A percentile compares a stretch with the other conserved stretches of the same genome.
These are phyloP conservation scores for Zoanthus sansibaricus DNA, from an alignment of 92 coral and sea anemone genomes.

Conservation along the genomic window DNA sequence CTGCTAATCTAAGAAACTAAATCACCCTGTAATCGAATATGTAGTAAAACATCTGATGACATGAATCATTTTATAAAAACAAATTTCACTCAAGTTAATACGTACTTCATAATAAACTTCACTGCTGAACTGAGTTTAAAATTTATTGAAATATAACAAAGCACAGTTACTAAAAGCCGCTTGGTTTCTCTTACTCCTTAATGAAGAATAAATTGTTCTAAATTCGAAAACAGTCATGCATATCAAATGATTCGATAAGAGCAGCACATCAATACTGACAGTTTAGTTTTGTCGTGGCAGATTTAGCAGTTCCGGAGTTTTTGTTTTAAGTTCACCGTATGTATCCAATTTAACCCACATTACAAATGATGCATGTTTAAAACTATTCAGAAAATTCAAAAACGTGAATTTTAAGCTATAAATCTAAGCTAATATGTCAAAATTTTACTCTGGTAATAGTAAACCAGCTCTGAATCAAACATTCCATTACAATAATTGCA, in stretches of 20 bases:
- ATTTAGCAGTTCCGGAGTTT: not conserved
- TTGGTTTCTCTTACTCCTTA: not conserved
- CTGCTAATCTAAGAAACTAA: not conserved
- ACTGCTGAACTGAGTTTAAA: not conserved
- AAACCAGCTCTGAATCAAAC: not conserved
- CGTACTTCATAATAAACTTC: not conserved
- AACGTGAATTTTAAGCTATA: not conserved
- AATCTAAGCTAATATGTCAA: not conserved
- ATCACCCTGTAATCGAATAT: not conserved
- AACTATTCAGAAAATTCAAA: constrained; percentile 11
- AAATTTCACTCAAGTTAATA: not conserved
- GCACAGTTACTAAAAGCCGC: not conserved
- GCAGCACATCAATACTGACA: not conserved
- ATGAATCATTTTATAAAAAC: not conserved
- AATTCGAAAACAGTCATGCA: not conserved
- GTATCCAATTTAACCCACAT: not conserved
- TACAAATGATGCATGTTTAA: not conserved
- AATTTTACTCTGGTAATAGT: not conserved
- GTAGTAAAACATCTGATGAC: too few species aligned
- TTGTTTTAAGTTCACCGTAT: not conserved
- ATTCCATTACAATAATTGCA: not conserved
- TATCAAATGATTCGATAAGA: not conserved
- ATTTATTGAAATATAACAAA: not conserved
- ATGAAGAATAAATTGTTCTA: not conserved
- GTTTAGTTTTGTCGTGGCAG: not conserved